A percentile compares a stretch with the other conserved stretches of the same genome.
phyloP scores from a whole-genome alignment of 2,113 vertebrate genomes.

The Bubo scandiacus region DNA sequence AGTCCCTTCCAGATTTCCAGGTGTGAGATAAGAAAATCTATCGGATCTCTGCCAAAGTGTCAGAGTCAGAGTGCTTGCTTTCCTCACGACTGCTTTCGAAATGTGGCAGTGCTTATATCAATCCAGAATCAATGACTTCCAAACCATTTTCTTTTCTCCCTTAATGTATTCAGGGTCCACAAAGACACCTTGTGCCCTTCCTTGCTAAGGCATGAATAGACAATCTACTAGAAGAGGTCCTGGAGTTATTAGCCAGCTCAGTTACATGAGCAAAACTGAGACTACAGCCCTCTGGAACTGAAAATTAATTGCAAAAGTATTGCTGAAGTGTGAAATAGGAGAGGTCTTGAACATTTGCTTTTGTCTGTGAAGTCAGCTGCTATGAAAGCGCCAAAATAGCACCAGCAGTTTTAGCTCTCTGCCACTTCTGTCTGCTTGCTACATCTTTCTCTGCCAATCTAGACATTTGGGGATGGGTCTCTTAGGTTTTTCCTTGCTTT shows the following conservation, averaged over 20 bases:
- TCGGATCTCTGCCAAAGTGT: rapidly evolving
- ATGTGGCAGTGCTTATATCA: not conserved
- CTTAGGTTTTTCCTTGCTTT: not conserved
- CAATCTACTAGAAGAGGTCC: not conserved
- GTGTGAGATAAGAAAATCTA: not conserved
- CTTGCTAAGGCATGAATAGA: not conserved
- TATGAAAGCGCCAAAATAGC: not conserved
- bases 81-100: not conserved
- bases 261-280: not conserved
- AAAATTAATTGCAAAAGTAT: not conserved
- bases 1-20: not conserved
- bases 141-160: not conserved
- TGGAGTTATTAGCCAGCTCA: not conserved
- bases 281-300: not conserved
- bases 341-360: not conserved
- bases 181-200: not conserved
- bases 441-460: not conserved
- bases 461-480: not conserved
- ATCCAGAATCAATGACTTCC: not conserved
- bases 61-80: not conserved
- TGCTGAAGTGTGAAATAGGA: not conserved
- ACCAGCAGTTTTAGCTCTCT: not conserved
- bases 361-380: not conserved
- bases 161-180: not conserved
- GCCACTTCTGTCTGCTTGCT: not conserved